Base-by-base conservation (phyloP, 1,140 invertebrate species). In the Drosophila triauraria region DNA sequence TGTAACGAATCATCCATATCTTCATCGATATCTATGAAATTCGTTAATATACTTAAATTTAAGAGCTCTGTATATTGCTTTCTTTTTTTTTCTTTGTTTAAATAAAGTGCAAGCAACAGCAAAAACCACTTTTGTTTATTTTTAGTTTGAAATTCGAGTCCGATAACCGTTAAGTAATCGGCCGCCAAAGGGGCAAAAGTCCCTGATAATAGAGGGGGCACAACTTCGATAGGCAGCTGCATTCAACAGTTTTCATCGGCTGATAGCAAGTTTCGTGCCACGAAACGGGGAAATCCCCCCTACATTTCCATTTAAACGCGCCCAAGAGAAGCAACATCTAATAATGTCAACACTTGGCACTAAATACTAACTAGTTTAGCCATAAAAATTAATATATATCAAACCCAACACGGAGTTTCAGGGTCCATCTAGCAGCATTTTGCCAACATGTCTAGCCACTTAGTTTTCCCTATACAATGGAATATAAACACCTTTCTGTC, bases 191-290 rank as follows among this genome's bases (percentile, higher is more conserved):
- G 1, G 4, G 2, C 30, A 10, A 15, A 30, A 10, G 10, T 17
- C 5, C 6, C 47, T 63, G 43, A 32, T 64, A 68, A 15, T 23
- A 48, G 60, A 17, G 46, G 25, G n/a, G 20, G 1, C 30, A 44
- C 3, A 12, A 2, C 6, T 4, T 20, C 27, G 61, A 69, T 69
- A 27, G 4, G 4, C 20, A 8, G 2, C 17, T 65, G 35, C 46
- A 69, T 69, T 69, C 65, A 69, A 69, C 65, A 69, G 65, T 65
- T 65, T 32, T 25, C 3, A 38, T 67, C 59, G 64, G 6, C 25
- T 12, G n/a, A 17, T 7, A 53, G 1, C 6, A 13, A n/a, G 2
- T 2, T 15, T 40, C n/a, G 3, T 40, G 23, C 13, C 50, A 40
- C 32, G 13, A 30, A 17, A 2, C 7, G 4, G 13, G 9, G 1